phyloP scores from a whole-genome alignment of 2,113 vertebrate species.

The Heterocephalus glaber region DNA sequence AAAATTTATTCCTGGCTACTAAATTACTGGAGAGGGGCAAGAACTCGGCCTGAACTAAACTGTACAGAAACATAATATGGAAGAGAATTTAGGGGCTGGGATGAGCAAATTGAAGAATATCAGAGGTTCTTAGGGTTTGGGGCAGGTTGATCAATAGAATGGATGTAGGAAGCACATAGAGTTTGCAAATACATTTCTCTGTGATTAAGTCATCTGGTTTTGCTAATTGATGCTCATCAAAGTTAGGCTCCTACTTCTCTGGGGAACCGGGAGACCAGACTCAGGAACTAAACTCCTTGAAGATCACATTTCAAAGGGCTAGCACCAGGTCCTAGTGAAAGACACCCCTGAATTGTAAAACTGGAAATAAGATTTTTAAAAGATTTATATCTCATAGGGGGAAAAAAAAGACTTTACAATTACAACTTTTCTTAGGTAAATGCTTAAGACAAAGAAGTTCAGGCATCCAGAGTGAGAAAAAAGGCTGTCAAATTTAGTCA shows the following conservation, averaged over 20 bases:
- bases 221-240: background rate
- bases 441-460: background rate
- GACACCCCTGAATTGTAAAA: background rate
- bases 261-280: background rate
- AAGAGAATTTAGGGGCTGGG: background rate
- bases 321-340: background rate
- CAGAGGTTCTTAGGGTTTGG: too few species aligned
- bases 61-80: background rate
- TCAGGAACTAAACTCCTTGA: background rate
- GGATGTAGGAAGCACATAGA: background rate
- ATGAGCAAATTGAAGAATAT: background rate
- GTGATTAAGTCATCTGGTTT: background rate
- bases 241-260: background rate
- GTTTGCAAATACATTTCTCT: conserved; percentile 12
- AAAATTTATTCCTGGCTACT: background rate
- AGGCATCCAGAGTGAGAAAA: background rate
- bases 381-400: background rate
- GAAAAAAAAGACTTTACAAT: background rate
- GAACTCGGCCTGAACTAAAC: background rate
- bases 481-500: background rate
- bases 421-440: conserved; percentile 9
- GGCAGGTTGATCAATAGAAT: background rate
- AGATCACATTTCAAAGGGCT: conserved; percentile 17
- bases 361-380: background rate
- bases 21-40: background rate